Evolutionary conservation across 2,888 invertebrate species (phyloP).

Genomic region (Torymus texanus): DNA sequence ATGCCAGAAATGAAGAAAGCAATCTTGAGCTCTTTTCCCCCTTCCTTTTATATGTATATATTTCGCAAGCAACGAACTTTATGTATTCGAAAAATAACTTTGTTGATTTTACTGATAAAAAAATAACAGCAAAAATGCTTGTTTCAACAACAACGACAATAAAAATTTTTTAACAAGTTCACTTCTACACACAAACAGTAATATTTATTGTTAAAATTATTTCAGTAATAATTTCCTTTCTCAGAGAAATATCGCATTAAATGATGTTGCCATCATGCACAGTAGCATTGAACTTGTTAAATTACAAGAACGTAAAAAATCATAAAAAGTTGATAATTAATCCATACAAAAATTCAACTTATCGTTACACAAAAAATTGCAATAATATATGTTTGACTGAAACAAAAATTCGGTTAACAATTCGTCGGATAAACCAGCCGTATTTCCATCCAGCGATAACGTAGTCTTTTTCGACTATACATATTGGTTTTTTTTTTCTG

Average conservation of each 20-base stretch:
- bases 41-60: slow-evolving; percentile 20
- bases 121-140: slow-evolving; percentile 3
- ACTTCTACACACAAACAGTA: neutral
- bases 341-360: neutral
- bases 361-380: slow-evolving; percentile 12
- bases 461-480: slow-evolving; percentile 40
- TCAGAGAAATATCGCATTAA: neutral
- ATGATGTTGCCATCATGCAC: neutral
- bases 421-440: slow-evolving; percentile 17
- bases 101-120: too few relatives aligned
- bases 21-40: slow-evolving; percentile 47
- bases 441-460: slow-evolving; percentile 35
- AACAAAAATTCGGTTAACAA: slow-evolving; percentile 12
- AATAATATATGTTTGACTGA: slow-evolving; percentile 1
- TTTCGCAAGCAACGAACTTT: slow-evolving; percentile 19
- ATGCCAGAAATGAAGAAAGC: slow-evolving; percentile 61
- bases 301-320: slow-evolving; percentile 5
- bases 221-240: neutral
- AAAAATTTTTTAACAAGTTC: slow-evolving; percentile 8
- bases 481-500: slow-evolving; percentile 46
- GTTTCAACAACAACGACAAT: slow-evolving; percentile 5
- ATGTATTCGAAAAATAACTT: too few relatives aligned
- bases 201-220: neutral
- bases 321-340: too few relatives aligned
- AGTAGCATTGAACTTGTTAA: neutral